Conservation (phyloP, 2,888 invertebrate genomes). For the Lysandra bellargus region DNA sequence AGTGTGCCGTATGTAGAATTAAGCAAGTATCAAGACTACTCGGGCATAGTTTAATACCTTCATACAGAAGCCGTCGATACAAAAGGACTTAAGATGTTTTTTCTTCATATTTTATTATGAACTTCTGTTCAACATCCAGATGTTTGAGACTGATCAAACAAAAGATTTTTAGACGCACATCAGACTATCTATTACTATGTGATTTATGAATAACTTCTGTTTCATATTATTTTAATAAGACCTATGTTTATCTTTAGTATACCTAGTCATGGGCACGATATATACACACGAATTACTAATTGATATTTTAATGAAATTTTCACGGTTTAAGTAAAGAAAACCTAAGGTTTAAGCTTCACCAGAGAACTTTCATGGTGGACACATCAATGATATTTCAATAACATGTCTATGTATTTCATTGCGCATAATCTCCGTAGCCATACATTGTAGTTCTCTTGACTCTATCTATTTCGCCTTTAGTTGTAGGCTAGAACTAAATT, state of each 20-base stretch:
- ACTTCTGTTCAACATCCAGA: conserved; percentile 79
- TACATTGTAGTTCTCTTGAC: conserved; percentile 25
- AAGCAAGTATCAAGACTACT: conserved; percentile 61
- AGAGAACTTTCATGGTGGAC: too few relatives aligned
- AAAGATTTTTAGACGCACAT: conserved; percentile 75
- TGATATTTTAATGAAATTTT: too few relatives aligned
- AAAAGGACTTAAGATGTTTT: conserved; percentile 80
- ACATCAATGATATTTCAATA: too few relatives aligned
- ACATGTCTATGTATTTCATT: not conserved
- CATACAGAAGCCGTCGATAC: conserved; percentile 73
- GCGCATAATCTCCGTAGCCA: not conserved
- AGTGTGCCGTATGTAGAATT: not conserved
- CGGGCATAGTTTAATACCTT: conserved; percentile 45
- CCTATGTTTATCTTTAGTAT: conserved; percentile 31
- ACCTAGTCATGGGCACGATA: too few relatives aligned
- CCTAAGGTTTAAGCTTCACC: too few relatives aligned
- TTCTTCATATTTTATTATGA: conserved; percentile 80
- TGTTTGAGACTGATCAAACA: conserved; percentile 78
- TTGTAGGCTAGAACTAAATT: conserved; percentile 20
- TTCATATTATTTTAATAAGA: conserved; percentile 60
- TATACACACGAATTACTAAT: too few relatives aligned
- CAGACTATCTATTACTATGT: conserved; percentile 69
- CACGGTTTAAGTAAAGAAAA: too few relatives aligned
- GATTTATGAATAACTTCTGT: conserved; percentile 71
- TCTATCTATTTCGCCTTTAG: conserved; percentile 38